Evolutionary conservation across 2,797 vertebrate genomes (phyloP), one percentile per base, ranked within the genome.

Genomic region (Platalea minor): DNA sequence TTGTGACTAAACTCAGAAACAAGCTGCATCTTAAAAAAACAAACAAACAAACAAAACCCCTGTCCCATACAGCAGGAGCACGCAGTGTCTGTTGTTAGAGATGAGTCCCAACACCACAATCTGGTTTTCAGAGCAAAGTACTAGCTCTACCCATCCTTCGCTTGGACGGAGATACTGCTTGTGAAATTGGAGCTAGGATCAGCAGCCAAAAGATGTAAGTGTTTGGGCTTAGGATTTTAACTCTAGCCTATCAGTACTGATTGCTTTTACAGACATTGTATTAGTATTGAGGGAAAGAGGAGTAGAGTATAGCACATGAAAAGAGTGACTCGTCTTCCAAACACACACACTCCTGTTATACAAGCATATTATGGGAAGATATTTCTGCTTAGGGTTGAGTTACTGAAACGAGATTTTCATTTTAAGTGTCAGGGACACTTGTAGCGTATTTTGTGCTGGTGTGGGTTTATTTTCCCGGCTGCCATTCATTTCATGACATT

Each of bases 401-500:
- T 82, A 70, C 53, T 0, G 2, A 91, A 63, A 76, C 37, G 5
- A 72, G 64, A 85, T 76, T 73, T 93, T 85, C 10, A 51, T 87
- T 85, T 79, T 63, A 85, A 87, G 48, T 48, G 29, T 61, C 26
- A 46, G 0, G 10, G 60, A 67, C 56, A 67, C 13, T 60, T 64
- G 31, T 15, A 70, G 37, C 25, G 16, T 85, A 75, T 84, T 80
- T 83, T 70, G 35, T 81, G n/a, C 37, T 92, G 60, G 54, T 57
- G 75, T 92, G 41, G 50, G 43, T 89, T 89, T 96, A 94, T 97
- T 94, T 86, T 94, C 77, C 51, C 17, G 12, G 25, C 17, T 96
- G 80, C 91, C 84, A 43, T 93, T 96, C 84, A 70, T 93, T 97
- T 93, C 63, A 85, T 89, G 85, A 74, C 75, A 90, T 37, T 37